These are phyloP conservation scores for Onychostoma macrolepis DNA, from an alignment of 2,113 vertebrate species.

Conservation along the genomic window DNA sequence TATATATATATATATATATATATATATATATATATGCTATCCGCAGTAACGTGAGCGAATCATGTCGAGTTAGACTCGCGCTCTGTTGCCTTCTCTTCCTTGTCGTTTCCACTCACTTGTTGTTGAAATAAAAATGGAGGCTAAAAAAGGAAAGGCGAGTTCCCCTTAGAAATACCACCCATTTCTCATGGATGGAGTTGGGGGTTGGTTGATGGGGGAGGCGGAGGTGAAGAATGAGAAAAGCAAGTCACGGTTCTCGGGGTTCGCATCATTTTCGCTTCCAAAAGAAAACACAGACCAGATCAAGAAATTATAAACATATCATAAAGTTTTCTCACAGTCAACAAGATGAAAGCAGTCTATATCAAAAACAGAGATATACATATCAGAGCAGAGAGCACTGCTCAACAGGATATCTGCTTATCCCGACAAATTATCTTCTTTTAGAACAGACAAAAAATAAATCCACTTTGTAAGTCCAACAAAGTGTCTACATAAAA, in stretches of 20 bases:
- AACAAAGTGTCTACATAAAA: neutral
- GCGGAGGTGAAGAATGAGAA: constrained; percentile 57
- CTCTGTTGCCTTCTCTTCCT: constrained; percentile 44
- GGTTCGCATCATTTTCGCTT: constrained; percentile 64
- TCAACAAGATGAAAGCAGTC: neutral
- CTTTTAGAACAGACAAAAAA: neutral
- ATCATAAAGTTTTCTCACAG: neutral
- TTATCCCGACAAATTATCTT: constrained; percentile 7
- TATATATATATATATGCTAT: too few relatives aligned
- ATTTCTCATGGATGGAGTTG: constrained; percentile 74
- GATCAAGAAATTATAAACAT: neutral
- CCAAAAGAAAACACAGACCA: constrained; percentile 44
- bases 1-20: constrained; percentile 12
- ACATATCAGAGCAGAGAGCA: neutral
- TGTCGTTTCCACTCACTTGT: constrained; percentile 63
- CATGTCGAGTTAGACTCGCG: constrained; percentile 10
- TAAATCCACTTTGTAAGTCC: neutral
- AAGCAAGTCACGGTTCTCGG: constrained; percentile 75
- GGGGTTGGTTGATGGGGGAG: constrained; percentile 75
- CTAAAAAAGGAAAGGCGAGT: constrained; percentile 81
- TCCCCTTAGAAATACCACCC: constrained; percentile 76
- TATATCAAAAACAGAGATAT: neutral
- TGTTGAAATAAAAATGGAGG: constrained; percentile 75
- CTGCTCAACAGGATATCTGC: neutral
- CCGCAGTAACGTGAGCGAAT: neutral